A percentile compares a stretch with the other conserved stretches of the same genome.
phyloP scores from a whole-genome alignment of 2,113 vertebrate genomes.

The Ctenomys sociabilis region DNA sequence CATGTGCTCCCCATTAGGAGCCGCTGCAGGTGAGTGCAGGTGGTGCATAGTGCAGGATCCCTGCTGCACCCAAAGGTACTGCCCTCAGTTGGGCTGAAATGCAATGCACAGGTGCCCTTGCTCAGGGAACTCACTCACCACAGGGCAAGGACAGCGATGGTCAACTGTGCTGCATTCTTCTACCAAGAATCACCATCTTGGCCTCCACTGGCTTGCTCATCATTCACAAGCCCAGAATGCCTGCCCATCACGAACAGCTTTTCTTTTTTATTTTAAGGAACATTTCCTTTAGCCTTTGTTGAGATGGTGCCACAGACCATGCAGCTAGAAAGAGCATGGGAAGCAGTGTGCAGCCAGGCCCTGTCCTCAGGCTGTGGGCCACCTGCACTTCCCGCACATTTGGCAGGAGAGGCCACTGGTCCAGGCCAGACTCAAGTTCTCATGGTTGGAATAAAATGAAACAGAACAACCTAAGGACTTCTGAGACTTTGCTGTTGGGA shows the following conservation, averaged over 20 bases:
- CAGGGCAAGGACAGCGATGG: rapidly evolving
- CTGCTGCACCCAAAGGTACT: rapidly evolving
- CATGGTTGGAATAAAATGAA: neutral
- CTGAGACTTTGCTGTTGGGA: rapidly evolving
- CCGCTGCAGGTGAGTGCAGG: rapidly evolving
- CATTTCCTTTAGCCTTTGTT: neutral
- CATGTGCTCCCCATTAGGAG: rapidly evolving
- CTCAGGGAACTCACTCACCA: too few species aligned
- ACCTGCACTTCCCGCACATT: neutral
- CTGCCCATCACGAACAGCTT: rapidly evolving
- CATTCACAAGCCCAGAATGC: neutral
- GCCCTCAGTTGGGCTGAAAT: neutral
- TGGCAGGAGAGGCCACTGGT: neutral
- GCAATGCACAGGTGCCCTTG: too few species aligned
- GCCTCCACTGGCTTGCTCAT: rapidly evolving
- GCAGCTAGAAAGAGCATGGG: conserved; percentile 48
- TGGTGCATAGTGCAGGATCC: rapidly evolving
- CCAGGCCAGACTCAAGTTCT: rapidly evolving
- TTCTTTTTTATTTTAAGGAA: neutral
- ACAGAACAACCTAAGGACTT: rapidly evolving
- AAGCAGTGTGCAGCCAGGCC: neutral
- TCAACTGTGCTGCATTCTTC: rapidly evolving
- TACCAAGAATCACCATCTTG: too few species aligned
- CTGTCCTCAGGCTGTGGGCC: neutral
- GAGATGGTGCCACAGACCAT: neutral